Percentiles rank a stretch among this genome's conserved stretches.
Evolutionary conservation across 2,797 vertebrate species (phyloP).

Genomic region (Pelobates cultripes): DNA sequence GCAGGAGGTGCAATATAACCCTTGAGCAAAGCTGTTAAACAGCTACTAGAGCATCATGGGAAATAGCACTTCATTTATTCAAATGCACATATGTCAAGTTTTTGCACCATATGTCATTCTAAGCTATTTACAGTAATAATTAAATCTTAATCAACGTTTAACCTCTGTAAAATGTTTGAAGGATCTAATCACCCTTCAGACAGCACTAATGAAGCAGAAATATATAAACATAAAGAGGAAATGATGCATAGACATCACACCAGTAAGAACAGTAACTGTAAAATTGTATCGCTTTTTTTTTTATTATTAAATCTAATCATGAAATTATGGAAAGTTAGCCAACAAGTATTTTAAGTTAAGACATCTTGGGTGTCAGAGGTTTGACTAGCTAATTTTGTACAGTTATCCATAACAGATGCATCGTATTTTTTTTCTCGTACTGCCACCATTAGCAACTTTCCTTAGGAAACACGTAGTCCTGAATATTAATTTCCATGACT

Average conservation of each 20-base stretch:
- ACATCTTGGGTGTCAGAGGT: constrained; percentile 86
- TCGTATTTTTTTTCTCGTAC: constrained; percentile 80
- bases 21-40: constrained; percentile 86
- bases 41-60: constrained; percentile 84
- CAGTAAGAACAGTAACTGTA: constrained; percentile 82
- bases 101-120: constrained; percentile 93
- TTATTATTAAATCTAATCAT: constrained; percentile 75
- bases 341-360: constrained; percentile 82
- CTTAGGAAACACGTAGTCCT: constrained; percentile 68
- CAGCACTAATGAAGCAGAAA: constrained; percentile 85
- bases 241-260: constrained; percentile 78
- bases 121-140: constrained; percentile 96
- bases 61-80: constrained; percentile 90
- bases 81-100: constrained; percentile 94
- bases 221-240: constrained; percentile 84
- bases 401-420: constrained; percentile 85
- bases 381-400: constrained; percentile 85
- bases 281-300: constrained; percentile 76
- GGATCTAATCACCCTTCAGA: constrained; percentile 88
- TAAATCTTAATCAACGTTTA: constrained; percentile 95
- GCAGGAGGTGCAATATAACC: constrained; percentile 85
- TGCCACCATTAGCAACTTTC: constrained; percentile 83
- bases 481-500: constrained; percentile 66
- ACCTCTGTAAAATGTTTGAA: constrained; percentile 89
- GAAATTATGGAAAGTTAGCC: constrained; percentile 81